A percentile compares a stretch with the other conserved stretches of the same genome.
phyloP scores from a whole-genome alignment of 2,113 vertebrate genomes.

The Pituophis catenifer region DNA sequence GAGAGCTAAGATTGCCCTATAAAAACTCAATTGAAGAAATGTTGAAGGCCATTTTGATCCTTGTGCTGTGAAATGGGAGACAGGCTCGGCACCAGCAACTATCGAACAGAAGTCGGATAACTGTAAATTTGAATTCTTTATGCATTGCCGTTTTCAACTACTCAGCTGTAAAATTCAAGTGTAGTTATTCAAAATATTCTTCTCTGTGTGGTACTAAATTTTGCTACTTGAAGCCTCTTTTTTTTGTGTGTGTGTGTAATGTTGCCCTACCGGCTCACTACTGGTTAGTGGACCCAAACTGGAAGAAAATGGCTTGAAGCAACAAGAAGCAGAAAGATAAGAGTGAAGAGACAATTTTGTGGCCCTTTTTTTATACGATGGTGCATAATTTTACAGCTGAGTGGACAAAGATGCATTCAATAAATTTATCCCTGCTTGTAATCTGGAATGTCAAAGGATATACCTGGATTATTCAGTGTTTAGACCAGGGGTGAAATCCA shows the following conservation, averaged over 20 bases:
- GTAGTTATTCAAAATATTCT: background rate
- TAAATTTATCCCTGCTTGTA: background rate
- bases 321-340: background rate
- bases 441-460: background rate
- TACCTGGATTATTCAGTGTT: background rate
- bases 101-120: conserved; percentile 6
- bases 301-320: background rate
- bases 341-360: background rate
- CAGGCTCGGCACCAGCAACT: background rate
- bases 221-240: background rate
- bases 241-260: background rate
- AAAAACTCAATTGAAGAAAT: conserved; percentile 32
- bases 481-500: background rate
- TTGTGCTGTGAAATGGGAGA: background rate
- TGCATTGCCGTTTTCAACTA: background rate
- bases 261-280: background rate
- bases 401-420: background rate
- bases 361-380: background rate
- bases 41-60: conserved; percentile 5
- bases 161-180: background rate
- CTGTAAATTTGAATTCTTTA: conserved; percentile 13
- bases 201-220: background rate
- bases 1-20: background rate
- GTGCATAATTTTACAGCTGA: background rate
- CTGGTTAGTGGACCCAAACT: background rate